Conservation (phyloP, 2,797 vertebrate species). For the Alectoris magna region DNA sequence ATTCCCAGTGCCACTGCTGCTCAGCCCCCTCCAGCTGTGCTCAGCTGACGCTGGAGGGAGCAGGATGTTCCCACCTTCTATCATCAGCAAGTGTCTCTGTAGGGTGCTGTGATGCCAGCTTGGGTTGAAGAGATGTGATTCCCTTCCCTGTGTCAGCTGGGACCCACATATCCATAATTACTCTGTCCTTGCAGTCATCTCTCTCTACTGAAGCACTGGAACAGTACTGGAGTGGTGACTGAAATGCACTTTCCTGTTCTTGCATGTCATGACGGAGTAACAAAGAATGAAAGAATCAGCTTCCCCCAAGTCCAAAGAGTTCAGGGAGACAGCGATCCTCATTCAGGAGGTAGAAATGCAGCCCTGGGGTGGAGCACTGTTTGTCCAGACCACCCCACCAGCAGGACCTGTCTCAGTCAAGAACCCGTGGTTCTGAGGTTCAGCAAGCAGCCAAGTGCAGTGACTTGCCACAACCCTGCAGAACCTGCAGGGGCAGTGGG, state of each 20-base stretch:
- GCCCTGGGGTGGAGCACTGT: too few relatives aligned
- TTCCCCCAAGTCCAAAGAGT: neutral
- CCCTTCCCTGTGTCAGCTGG: neutral
- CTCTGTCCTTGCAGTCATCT: neutral
- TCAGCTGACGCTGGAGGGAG: neutral
- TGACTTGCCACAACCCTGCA: neutral
- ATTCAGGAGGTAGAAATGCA: neutral
- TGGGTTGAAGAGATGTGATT: neutral
- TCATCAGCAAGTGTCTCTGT: neutral
- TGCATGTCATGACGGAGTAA: neutral
- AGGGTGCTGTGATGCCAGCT: neutral
- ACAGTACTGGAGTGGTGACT: neutral
- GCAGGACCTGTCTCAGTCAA: neutral
- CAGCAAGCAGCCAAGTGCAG: neutral
- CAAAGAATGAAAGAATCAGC: neutral
- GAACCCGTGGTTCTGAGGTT: rapidly evolving
- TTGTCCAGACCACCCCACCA: neutral
- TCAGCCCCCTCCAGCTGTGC: neutral
- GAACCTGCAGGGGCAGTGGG: neutral
- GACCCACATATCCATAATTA: rapidly evolving
- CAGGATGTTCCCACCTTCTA: neutral
- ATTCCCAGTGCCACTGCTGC: neutral
- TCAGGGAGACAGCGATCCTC: neutral
- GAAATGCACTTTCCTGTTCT: neutral
- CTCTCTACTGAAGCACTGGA: neutral